phyloP scores from a whole-genome alignment of 2,113 vertebrate genomes.

The Peromyscus leucopus region DNA sequence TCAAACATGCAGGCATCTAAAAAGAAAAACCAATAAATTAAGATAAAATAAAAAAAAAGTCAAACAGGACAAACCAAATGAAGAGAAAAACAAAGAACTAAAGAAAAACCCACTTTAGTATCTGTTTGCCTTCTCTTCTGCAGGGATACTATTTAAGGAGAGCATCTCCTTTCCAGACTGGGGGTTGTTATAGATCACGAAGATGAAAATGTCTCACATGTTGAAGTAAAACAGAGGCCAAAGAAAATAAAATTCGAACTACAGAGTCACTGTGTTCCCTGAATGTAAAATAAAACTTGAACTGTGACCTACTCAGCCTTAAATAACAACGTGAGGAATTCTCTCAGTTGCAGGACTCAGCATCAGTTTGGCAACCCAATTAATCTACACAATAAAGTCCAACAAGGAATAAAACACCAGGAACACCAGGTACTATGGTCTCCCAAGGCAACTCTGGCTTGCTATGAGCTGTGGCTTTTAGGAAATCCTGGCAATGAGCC shows the following conservation, averaged over 20 bases:
- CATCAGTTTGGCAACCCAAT: not conserved
- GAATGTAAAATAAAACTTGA: not conserved
- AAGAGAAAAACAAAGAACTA: not conserved
- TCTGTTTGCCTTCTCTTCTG: not conserved
- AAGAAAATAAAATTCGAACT: constrained; percentile 31
- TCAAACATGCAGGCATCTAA: not conserved
- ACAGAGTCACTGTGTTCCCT: not conserved
- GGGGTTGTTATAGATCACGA: not conserved
- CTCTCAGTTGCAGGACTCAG: not conserved
- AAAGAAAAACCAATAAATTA: not conserved
- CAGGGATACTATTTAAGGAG: not conserved
- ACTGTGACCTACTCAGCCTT: not conserved
- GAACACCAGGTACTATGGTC: not conserved
- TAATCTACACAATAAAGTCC: not conserved
- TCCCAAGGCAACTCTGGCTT: not conserved
- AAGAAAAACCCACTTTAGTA: not conserved
- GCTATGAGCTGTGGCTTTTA: not conserved
- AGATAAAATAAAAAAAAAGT: not conserved
- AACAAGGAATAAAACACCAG: not conserved
- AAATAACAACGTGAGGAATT: constrained; percentile 20
- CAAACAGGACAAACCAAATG: not conserved
- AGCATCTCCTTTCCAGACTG: not conserved
- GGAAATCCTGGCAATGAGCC: not conserved
- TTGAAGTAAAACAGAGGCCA: not conserved
- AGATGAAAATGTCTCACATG: constrained; percentile 4